phyloP scores from a whole-genome alignment of 1,140 invertebrate species.

The Leptopilina clavipes region DNA sequence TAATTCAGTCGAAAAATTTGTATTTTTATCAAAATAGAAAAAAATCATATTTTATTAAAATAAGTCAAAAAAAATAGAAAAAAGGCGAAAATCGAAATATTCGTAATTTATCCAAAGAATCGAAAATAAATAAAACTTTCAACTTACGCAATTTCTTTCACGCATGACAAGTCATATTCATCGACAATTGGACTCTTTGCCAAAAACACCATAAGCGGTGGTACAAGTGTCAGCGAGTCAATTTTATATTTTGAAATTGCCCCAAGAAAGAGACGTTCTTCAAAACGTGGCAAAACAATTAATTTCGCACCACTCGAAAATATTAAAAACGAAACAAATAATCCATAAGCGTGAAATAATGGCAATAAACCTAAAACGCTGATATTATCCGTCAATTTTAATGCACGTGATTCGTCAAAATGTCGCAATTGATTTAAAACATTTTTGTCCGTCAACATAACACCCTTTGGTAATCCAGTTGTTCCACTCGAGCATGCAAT shows the following conservation, averaged over 20 bases:
- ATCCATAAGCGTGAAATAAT: constrained; percentile 65
- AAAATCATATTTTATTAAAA: too few relatives aligned
- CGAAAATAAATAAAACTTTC: background rate
- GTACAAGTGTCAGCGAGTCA: constrained; percentile 72
- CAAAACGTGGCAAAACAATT: constrained; percentile 77
- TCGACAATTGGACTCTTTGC: constrained; percentile 72
- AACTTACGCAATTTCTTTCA: constrained; percentile 58
- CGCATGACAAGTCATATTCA: constrained; percentile 71
- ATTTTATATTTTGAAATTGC: constrained; percentile 77
- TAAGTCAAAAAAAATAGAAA: too few relatives aligned
- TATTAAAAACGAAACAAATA: constrained; percentile 55
- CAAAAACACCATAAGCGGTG: constrained; percentile 76
- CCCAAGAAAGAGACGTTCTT: constrained; percentile 77
- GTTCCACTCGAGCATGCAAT: constrained; percentile 81
- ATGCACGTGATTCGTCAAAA: background rate
- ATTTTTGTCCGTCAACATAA: constrained; percentile 82
- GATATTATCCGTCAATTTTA: background rate
- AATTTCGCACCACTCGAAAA: constrained; percentile 62
- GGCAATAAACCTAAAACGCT: constrained; percentile 9
- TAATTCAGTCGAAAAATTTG: too few relatives aligned
- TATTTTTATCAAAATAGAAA: too few relatives aligned
- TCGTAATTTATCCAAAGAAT: background rate
- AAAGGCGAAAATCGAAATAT: too few relatives aligned
- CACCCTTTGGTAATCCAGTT: constrained; percentile 86
- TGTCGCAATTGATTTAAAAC: constrained; percentile 65